phyloP scores from a whole-genome alignment of 2,888 invertebrate genomes.

The Pseudococcus viburni region DNA sequence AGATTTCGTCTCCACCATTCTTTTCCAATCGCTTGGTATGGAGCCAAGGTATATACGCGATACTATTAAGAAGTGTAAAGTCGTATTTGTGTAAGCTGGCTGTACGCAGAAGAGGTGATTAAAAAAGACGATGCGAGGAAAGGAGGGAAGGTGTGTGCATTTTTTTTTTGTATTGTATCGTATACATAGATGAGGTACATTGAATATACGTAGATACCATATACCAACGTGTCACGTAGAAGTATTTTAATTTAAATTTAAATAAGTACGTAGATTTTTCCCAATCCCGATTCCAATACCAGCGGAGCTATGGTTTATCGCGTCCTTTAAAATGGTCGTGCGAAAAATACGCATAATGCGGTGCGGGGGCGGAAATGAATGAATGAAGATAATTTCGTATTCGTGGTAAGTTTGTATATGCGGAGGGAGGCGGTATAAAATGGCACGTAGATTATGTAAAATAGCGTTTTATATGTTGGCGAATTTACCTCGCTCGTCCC shows the following conservation, averaged over 20 bases:
- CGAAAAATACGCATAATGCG: not conserved
- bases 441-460: not conserved
- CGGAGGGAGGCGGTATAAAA: not conserved
- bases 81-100: not conserved
- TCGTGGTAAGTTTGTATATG: not conserved
- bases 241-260: conserved; percentile 27
- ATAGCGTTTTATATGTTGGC: not conserved
- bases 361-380: not conserved
- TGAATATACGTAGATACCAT: too few species aligned
- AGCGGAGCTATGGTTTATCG: not conserved
- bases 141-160: not conserved
- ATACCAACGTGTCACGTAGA: conserved; percentile 11
- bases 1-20: not conserved
- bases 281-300: not conserved
- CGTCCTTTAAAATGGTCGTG: not conserved
- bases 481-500: not conserved
- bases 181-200: not conserved
- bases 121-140: not conserved
- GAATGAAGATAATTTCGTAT: conserved; percentile 11
- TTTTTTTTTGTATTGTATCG: conserved; percentile 22
- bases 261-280: conserved; percentile 16
- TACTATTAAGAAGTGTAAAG: not conserved
- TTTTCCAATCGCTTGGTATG: conserved; percentile 17
- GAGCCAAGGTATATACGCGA: not conserved
- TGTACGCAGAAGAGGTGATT: not conserved